Evolutionary conservation across 2,888 invertebrate genomes (phyloP), one percentile per base, ranked within the genome.

Genomic region (Phasia obesa): DNA sequence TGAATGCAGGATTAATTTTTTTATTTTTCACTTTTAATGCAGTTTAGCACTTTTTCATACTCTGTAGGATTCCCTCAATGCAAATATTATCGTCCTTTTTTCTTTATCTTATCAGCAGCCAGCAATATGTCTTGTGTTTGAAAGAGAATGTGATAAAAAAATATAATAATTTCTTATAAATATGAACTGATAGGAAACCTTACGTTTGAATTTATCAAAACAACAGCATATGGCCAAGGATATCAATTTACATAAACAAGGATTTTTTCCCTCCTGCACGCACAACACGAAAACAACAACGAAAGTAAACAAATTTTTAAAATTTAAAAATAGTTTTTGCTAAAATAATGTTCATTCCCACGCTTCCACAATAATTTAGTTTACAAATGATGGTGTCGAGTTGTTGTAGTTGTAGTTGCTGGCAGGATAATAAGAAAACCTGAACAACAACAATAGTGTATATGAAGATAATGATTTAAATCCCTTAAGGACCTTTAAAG

Each of bases 171-270:
- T 31, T 11, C 25, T 38, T 1, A n/a, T 0, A 65, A 65, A 35
- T 35, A 0, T 35, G 4, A 51, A 17, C 17, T 70, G 55, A 62
- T 53, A 70, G 2, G 77, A 79, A 79, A 67, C 70, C 83, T 82
- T 82, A 81, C 21, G 64, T 53, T 23, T 6, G 19, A 31, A n/a
- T 53, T 73, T 60, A 64, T 65, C 62, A 13, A 70, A 85, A 84
- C 71, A 81, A 79, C 71, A 85, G 77, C 86, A 86, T 86, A 85
- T 86, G 86, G 81, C 55, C 13, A 35, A 62, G 60, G 74, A 81
- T 85, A 84, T 86, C 85, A 79, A 74, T 85, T 86, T 85, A 84
- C 86, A 84, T 71, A 83, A 78, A 71, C 53, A 82, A 77, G 42
- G 44, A 31, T 47, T 74, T 60, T 47, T 60, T 27, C 21, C 2